Evolutionary conservation across 2,888 invertebrate species (phyloP).

Genomic region (Ennomos erosarius): DNA sequence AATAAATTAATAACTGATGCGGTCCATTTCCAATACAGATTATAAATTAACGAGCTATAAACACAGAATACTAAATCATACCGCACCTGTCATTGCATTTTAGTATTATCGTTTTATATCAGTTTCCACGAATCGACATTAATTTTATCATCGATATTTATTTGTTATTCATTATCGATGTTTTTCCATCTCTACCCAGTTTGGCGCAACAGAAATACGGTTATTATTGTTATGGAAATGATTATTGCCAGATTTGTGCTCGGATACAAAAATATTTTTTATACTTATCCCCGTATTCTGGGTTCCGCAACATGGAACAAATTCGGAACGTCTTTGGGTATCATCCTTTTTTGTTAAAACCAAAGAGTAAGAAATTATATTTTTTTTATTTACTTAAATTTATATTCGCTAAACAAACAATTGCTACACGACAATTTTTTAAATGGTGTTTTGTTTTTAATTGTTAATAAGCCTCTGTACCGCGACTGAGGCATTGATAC

Average conservation of each 20-base stretch:
- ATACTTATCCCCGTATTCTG: conserved; percentile 20
- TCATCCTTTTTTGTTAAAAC: too few relatives aligned
- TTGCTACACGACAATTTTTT: too few relatives aligned
- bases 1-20: too few relatives aligned
- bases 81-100: background rate
- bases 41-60: too few relatives aligned
- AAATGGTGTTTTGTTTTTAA: too few relatives aligned
- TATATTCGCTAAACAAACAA: too few relatives aligned
- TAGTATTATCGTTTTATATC: too few relatives aligned
- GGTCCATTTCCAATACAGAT: too few relatives aligned
- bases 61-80: background rate
- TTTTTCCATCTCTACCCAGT: conserved; percentile 25
- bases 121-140: background rate
- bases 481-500: too few relatives aligned
- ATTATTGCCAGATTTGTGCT: conserved; percentile 39
- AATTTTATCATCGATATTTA: conserved; percentile 13
- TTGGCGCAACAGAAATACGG: conserved; percentile 22
- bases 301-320: conserved; percentile 3
- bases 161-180: conserved; percentile 7
- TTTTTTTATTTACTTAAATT: too few relatives aligned
- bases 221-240: conserved; percentile 40
- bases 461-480: too few relatives aligned
- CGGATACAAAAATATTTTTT: conserved; percentile 30
- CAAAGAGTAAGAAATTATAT: too few relatives aligned
- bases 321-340: background rate